These are phyloP conservation scores for Eustalomyia histrio DNA, from an alignment of 2,888 invertebrate species.

Conservation along the genomic window DNA sequence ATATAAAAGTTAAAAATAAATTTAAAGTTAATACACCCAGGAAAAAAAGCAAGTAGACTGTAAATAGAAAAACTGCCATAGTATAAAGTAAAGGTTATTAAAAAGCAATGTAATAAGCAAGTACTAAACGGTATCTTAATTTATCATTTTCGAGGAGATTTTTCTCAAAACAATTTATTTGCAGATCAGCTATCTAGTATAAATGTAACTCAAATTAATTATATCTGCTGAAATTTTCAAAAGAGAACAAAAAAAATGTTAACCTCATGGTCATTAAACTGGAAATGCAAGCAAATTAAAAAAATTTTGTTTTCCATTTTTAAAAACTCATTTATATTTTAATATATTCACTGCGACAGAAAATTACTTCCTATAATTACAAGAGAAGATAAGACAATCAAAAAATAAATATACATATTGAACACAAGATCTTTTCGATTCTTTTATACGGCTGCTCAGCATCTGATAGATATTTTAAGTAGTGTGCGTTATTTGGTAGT, in stretches of 20 bases:
- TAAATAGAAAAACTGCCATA: too few species aligned
- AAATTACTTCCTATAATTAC: constrained; percentile 37
- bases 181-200: too few species aligned
- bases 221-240: neutral
- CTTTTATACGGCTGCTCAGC: constrained; percentile 3
- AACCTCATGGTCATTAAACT: neutral
- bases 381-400: constrained; percentile 17
- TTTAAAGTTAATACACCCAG: too few species aligned
- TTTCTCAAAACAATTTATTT: too few species aligned
- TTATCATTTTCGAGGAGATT: too few species aligned
- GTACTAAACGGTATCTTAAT: too few species aligned
- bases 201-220: too few species aligned
- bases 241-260: neutral
- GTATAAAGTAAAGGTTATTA: too few species aligned
- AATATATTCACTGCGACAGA: constrained; percentile 6
- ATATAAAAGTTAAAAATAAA: too few species aligned
- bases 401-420: constrained; percentile 1
- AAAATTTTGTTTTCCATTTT: neutral
- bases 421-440: constrained; percentile 1
- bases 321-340: neutral
- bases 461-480: constrained; percentile 19
- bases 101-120: too few species aligned
- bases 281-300: neutral
- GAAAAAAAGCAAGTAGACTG: too few species aligned
- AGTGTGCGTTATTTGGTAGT: constrained; percentile 8